Conservation (phyloP, 2,113 vertebrate species). For the Leptosomus discolor region DNA sequence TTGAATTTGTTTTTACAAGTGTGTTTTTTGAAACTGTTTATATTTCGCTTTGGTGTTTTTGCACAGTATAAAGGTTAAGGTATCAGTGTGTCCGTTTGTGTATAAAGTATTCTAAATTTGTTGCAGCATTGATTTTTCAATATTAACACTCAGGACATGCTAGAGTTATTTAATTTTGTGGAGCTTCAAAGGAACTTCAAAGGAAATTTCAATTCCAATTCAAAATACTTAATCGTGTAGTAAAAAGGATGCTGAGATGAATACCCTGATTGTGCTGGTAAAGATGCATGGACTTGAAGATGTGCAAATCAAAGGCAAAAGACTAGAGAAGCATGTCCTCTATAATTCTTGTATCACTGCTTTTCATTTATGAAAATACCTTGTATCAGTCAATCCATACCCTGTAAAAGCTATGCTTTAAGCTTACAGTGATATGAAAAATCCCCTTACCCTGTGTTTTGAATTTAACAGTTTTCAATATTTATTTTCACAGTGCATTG, state of each 20-base stretch:
- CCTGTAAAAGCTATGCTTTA: neutral
- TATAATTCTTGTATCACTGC: neutral
- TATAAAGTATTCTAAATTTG: neutral
- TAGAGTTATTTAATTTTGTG: neutral
- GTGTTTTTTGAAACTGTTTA: neutral
- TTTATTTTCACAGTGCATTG: conserved; percentile 86
- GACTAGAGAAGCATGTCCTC: neutral
- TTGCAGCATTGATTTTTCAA: neutral
- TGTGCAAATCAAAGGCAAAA: neutral
- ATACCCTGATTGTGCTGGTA: neutral
- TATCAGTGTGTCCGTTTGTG: neutral
- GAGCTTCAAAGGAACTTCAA: neutral
- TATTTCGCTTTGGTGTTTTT: neutral
- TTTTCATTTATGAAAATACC: neutral
- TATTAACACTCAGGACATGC: neutral
- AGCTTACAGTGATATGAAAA: neutral
- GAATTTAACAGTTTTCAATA: neutral
- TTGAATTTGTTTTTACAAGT: neutral
- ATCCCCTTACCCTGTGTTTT: neutral
- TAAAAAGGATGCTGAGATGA: neutral
- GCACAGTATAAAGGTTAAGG: neutral
- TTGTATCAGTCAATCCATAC: neutral
- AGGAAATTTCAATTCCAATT: neutral
- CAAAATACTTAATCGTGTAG: neutral
- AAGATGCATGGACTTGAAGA: neutral